phyloP scores from a whole-genome alignment of 2,113 vertebrate species.

The Coturnix japonica region DNA sequence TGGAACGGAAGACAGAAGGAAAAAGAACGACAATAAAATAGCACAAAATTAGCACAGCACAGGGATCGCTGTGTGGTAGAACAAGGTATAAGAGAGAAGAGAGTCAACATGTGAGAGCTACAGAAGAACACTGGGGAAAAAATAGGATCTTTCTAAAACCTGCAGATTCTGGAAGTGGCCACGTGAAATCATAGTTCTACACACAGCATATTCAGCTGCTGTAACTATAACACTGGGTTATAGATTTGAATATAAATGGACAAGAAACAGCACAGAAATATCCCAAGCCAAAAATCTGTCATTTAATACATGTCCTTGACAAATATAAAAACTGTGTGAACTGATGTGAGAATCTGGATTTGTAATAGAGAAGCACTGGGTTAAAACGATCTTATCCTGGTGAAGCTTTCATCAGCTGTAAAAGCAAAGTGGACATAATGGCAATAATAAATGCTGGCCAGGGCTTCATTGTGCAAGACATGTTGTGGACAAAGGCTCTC shows the following conservation, averaged over 20 bases:
- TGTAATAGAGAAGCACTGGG: neutral
- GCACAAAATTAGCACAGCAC: neutral
- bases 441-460: neutral
- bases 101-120: neutral
- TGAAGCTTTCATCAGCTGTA: neutral
- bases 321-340: neutral
- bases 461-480: rapidly evolving
- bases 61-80: neutral
- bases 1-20: neutral
- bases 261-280: neutral
- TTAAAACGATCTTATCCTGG: neutral
- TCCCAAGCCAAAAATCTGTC: neutral
- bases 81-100: neutral
- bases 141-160: neutral
- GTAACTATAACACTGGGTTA: neutral
- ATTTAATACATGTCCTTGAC: neutral
- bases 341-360: neutral
- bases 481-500: neutral
- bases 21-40: neutral
- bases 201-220: neutral
- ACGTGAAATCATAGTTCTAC: neutral
- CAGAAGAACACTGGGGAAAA: neutral
- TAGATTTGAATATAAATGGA: neutral
- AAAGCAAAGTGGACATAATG: neutral
- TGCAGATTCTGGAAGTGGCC: neutral